A percentile compares a stretch with the other conserved stretches of the same genome.
These are phyloP conservation scores for Tragelaphus oryx DNA, from an alignment of 2,797 vertebrate genomes.

Conservation along the genomic window DNA sequence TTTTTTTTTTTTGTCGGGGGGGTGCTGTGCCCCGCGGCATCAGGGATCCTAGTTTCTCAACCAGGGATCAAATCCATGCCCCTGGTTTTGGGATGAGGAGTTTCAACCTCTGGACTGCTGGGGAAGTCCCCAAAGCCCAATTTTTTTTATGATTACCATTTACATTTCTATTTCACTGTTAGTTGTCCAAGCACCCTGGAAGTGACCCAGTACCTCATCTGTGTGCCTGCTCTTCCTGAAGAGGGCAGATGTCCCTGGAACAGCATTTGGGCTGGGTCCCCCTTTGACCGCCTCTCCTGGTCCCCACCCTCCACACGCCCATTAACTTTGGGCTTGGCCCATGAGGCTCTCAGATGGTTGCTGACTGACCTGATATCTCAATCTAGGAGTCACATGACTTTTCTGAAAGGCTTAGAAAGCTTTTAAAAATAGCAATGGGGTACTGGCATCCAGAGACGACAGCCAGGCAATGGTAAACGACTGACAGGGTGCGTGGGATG, in stretches of 20 bases:
- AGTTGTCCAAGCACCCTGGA: neutral
- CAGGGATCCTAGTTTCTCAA: neutral
- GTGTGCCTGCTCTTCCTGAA: neutral
- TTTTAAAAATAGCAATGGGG: conserved; percentile 5
- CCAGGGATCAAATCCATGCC: neutral
- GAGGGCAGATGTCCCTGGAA: neutral
- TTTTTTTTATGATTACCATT: neutral
- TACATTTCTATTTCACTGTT: neutral
- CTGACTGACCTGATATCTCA: neutral
- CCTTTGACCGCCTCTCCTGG: neutral
- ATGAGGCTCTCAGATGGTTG: neutral
- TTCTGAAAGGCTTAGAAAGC: conserved; percentile 13
- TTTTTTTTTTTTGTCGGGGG: accelerated
- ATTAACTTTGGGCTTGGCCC: neutral
- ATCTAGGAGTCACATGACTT: neutral
- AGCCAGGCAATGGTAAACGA: neutral
- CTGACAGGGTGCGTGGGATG: neutral
- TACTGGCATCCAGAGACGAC: neutral
- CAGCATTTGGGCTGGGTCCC: neutral
- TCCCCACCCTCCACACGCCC: neutral
- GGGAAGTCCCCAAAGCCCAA: neutral
- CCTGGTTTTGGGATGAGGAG: neutral
- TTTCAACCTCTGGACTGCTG: neutral
- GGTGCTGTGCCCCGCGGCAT: neutral
- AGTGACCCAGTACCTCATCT: neutral